A percentile compares a stretch with the other conserved stretches of the same genome.
Evolutionary conservation across 2,797 vertebrate species (phyloP).

Genomic region (Hippoglossus hippoglossus): DNA sequence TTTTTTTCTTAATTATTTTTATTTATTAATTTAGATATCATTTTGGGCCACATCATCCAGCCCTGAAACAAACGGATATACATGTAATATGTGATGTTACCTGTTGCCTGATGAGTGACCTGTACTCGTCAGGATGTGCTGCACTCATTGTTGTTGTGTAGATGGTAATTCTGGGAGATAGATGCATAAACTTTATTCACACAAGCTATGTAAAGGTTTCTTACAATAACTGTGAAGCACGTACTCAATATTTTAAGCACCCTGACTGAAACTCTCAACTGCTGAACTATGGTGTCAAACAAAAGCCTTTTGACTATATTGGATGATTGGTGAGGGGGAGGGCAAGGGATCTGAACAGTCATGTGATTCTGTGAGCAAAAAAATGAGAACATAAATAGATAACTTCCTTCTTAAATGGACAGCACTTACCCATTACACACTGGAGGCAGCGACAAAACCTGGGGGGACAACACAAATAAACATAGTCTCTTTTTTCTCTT

Average conservation of each 20-base stretch:
- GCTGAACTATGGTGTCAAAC: constrained; percentile 24
- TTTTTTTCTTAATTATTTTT: too few species aligned
- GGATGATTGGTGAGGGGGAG: constrained; percentile 11
- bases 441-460: constrained; percentile 81
- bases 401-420: constrained; percentile 33
- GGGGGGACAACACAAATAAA: constrained; percentile 9
- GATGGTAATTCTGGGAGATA: constrained; percentile 74
- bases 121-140: constrained; percentile 76
- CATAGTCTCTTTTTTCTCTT: background rate
- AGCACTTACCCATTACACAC: constrained; percentile 79
- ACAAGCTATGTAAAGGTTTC: background rate
- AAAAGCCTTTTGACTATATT: constrained; percentile 39
- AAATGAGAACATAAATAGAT: constrained; percentile 1
- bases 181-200: background rate
- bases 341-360: constrained; percentile 33
- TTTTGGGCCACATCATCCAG: too few species aligned
- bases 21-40: too few species aligned
- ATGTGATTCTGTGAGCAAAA: constrained; percentile 38
- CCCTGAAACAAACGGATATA: background rate
- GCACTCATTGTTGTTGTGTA: constrained; percentile 86
- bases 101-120: constrained; percentile 68
- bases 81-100: constrained; percentile 41
- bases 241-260: too few species aligned
- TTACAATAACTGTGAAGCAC: too few species aligned
- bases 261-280: background rate